A percentile compares a stretch with the other conserved stretches of the same genome.
Evolutionary conservation across 1,140 invertebrate genomes (phyloP).

Genomic region (Tetramorium simillimum): DNA sequence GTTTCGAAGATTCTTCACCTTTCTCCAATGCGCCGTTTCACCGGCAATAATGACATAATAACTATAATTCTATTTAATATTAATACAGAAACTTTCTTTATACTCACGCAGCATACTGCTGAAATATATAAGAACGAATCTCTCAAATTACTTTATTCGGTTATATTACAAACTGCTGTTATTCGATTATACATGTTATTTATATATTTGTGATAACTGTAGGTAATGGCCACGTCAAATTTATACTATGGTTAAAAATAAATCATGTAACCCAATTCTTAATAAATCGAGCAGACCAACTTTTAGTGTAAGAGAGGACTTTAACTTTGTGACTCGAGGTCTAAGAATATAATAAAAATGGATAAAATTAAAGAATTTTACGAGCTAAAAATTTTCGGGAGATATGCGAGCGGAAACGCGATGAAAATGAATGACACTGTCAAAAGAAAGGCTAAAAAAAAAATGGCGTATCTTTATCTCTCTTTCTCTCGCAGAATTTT

Average conservation of each 20-base stretch:
- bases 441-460: slow-evolving; percentile 5
- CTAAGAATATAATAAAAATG: background rate
- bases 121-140: background rate
- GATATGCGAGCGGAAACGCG: background rate
- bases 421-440: slow-evolving; percentile 8
- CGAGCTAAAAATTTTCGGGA: slow-evolving; percentile 1
- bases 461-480: background rate
- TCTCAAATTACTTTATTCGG: background rate
- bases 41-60: slow-evolving; percentile 19
- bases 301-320: background rate
- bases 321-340: background rate
- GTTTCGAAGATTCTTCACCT: slow-evolving; percentile 64
- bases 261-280: background rate
- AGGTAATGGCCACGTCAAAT: background rate
- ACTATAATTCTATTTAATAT: background rate
- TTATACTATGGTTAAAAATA: background rate
- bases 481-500: slow-evolving; percentile 52
- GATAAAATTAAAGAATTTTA: slow-evolving; percentile 4
- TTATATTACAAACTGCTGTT: background rate
- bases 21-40: slow-evolving; percentile 12
- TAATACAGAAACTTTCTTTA: slow-evolving; percentile 10
- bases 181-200: background rate
- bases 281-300: background rate
- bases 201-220: background rate
- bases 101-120: background rate